A percentile compares a stretch with the other conserved stretches of the same genome.
Evolutionary conservation across 2,888 invertebrate genomes (phyloP).

Genomic region (Drosophila cracens): DNA sequence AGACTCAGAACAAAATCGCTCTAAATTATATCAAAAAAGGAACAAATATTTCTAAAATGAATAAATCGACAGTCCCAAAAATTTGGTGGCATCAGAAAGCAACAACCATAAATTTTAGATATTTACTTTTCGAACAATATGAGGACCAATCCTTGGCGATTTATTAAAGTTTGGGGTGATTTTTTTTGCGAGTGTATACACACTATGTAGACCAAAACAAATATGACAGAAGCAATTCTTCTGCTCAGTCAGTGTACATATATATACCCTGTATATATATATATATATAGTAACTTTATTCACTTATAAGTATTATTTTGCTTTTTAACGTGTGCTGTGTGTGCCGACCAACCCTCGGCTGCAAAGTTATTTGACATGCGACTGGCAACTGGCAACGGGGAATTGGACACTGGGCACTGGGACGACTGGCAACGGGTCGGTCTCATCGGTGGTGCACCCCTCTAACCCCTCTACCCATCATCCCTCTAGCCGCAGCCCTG

Average conservation of each 20-base stretch:
- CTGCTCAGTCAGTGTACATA: not conserved
- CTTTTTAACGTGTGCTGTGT: conserved; percentile 14
- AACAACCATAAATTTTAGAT: not conserved
- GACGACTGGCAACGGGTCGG: conserved; percentile 30
- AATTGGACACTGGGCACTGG: not conserved
- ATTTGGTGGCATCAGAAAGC: not conserved
- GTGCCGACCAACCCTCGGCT: conserved; percentile 41
- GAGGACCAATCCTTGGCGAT: not conserved
- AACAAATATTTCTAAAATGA: not conserved
- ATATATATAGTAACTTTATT: conserved; percentile 5
- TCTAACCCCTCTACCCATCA: not conserved
- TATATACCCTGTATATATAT: not conserved
- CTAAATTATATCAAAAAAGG: not conserved
- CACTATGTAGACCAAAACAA: not conserved
- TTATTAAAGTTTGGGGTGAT: not conserved
- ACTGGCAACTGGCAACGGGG: conserved; percentile 25
- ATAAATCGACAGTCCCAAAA: not conserved
- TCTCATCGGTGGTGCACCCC: not conserved
- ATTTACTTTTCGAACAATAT: not conserved
- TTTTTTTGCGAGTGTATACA: not conserved
- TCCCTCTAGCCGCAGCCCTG: not conserved
- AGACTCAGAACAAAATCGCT: not conserved
- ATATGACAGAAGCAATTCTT: not conserved
- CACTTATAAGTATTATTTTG: conserved; percentile 2
- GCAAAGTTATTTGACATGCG: conserved; percentile 69